Conservation (phyloP, 2,797 vertebrate genomes). For the Apogon talboti region DNA sequence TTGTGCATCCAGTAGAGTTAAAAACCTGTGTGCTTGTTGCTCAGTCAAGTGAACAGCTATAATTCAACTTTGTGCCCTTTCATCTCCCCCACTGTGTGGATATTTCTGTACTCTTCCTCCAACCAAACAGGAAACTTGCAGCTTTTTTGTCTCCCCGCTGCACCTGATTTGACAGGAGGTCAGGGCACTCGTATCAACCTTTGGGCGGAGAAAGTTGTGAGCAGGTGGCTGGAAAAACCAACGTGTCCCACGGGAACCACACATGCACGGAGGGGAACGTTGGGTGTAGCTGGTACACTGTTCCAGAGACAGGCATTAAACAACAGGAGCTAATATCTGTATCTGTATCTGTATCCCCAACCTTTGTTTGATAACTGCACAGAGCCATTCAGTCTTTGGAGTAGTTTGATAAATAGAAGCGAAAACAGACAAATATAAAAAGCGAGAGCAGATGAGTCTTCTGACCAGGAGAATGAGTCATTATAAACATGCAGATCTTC, state of each 20-base stretch:
- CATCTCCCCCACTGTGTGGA: not conserved
- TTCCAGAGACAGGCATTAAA: slow-evolving; percentile 2
- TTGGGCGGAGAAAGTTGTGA: slow-evolving; percentile 43
- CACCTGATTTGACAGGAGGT: slow-evolving; percentile 36
- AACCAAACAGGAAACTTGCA: slow-evolving; percentile 65
- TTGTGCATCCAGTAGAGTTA: no score
- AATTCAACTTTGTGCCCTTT: not conserved
- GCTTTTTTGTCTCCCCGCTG: slow-evolving; percentile 16
- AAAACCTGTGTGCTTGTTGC: no score
- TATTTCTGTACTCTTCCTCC: slow-evolving; percentile 27
- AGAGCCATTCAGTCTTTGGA: slow-evolving; percentile 5
- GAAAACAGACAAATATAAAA: not conserved
- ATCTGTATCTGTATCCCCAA: slow-evolving; percentile 12
- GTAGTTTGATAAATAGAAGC: not conserved
- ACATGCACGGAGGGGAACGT: not conserved
- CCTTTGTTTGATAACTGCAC: not conserved
- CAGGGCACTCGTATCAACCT: slow-evolving; percentile 27
- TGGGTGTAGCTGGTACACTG: slow-evolving; percentile 15
- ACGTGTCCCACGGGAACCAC: slow-evolving; percentile 32
- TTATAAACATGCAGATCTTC: slow-evolving; percentile 45
- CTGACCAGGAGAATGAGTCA: slow-evolving; percentile 46
- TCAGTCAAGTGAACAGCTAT: not conserved
- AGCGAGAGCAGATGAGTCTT: slow-evolving; percentile 3
- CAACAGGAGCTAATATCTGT: slow-evolving; percentile 20
- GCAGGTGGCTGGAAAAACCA: slow-evolving; percentile 52